These are phyloP conservation scores for Ptilorrhoa leucosticta DNA, from an alignment of 2,113 vertebrate genomes.

Conservation along the genomic window DNA sequence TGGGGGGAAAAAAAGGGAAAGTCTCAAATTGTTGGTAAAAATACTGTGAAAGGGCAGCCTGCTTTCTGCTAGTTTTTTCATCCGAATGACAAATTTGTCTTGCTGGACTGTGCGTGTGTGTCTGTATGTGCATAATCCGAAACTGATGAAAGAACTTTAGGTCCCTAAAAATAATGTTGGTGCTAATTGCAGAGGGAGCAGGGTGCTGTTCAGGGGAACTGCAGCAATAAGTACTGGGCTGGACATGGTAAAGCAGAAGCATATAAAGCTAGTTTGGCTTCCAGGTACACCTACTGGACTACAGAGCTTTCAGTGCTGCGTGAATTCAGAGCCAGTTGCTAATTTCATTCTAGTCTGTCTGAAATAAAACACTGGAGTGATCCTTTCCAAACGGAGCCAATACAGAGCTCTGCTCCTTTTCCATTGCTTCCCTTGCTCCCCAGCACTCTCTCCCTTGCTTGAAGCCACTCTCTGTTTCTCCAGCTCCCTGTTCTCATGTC, in stretches of 20 bases:
- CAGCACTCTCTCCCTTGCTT: background rate
- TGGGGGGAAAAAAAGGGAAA: background rate
- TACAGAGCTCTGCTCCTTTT: background rate
- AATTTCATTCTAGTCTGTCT: background rate
- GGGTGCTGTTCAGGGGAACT: background rate
- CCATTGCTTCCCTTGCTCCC: background rate
- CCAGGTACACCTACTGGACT: background rate
- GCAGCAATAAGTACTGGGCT: background rate
- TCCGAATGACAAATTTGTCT: background rate
- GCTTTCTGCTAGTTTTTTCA: background rate
- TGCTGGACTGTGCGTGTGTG: background rate
- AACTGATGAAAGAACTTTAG: background rate
- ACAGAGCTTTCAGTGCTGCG: background rate
- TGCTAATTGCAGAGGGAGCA: background rate
- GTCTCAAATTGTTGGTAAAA: background rate
- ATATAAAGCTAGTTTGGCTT: background rate
- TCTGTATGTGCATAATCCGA: background rate
- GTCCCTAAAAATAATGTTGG: background rate
- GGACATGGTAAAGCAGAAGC: background rate
- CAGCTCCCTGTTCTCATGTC: background rate
- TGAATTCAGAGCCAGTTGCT: background rate
- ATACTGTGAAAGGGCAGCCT: background rate
- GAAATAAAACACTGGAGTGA: background rate
- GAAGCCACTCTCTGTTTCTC: background rate
- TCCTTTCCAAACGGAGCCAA: background rate